Evolutionary conservation across 1,140 invertebrate genomes (phyloP), one percentile per base, ranked within the genome.

Genomic region (Cydia amplana): DNA sequence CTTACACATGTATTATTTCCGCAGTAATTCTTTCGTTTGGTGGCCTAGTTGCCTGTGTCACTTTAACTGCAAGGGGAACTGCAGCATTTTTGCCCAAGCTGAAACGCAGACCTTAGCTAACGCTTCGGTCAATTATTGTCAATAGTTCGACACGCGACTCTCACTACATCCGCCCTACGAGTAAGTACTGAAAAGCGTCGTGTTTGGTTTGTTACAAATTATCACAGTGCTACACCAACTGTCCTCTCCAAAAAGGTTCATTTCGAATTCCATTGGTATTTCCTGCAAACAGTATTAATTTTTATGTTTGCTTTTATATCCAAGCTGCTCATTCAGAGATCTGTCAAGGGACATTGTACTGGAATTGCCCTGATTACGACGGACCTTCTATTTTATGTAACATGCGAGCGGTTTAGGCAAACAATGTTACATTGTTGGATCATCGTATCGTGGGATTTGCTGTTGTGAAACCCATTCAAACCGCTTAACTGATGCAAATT

Each of bases 401-500:
- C 65, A 79, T 78, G 70, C 72, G 77, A 55, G 65, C 43, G 20
- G 67, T 43, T 43, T 43, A 72, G 32, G 28, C 65, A 70, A 70
- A 70, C 65, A 70, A 36, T 70, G 36, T 43, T 20, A 23, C 36
- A 70, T 70, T 70, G 65, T 70, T 70, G 36, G 36, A 70, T 36
- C 60, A 23, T 51, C 16, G 72, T 64, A 63, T 67, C 74, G 63
- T 75, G 60, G 77, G 77, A 78, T 78, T 78, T 75, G 51, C 74
- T 63, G 46, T 40, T 70, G 28, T 18, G 65, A 75, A 75, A 64
- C 77, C 77, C 65, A 64, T 74, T 70, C 73, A 74, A 70, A 77
- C 77, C 74, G 70, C 74, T 78, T 75, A 78, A 67, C 51, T 74
- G 43, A 80, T 76, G 72, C 74, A 78, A 82, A 82, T 78, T 78